Evolutionary conservation across 1,140 invertebrate species (phyloP).

Genomic region (Danaus plexippus): DNA sequence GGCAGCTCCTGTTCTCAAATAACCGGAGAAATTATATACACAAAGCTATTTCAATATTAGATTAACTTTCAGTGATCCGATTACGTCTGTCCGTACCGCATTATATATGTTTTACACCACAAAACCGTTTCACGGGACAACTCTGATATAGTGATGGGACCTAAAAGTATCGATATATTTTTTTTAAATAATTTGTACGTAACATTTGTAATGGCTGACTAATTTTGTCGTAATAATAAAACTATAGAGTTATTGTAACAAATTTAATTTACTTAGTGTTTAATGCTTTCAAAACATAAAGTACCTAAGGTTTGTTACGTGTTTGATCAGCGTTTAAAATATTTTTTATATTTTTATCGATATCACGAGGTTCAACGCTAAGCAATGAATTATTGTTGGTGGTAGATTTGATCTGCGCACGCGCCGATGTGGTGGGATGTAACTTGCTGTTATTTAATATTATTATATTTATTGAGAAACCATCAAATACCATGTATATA

Average conservation of each 20-base stretch:
- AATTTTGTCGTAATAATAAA: too few relatives aligned
- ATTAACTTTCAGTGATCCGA: slow-evolving; percentile 51
- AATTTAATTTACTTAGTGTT: too few relatives aligned
- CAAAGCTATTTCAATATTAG: slow-evolving; percentile 56
- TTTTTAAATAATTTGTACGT: too few relatives aligned
- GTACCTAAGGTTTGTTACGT: too few relatives aligned
- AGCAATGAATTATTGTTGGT: slow-evolving; percentile 31
- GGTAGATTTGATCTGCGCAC: slow-evolving; percentile 52
- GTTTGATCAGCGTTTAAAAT: too few relatives aligned
- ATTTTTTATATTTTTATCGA: slow-evolving; percentile 17
- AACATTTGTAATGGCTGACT: too few relatives aligned
- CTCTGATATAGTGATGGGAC: slow-evolving; percentile 39
- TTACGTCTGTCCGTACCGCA: slow-evolving; percentile 51
- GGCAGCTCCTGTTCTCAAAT: slow-evolving; percentile 13
- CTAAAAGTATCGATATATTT: background rate
- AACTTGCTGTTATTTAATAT: slow-evolving; percentile 57
- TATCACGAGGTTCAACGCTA: slow-evolving; percentile 16
- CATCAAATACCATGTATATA: slow-evolving; percentile 11
- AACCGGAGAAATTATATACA: slow-evolving; percentile 14
- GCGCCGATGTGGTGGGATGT: slow-evolving; percentile 51
- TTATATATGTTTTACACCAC: slow-evolving; percentile 62
- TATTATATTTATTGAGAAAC: slow-evolving; percentile 48
- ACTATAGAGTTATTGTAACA: too few relatives aligned
- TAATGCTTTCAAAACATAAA: too few relatives aligned
- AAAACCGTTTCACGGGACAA: slow-evolving; percentile 56